These are phyloP conservation scores for Chiroxiphia lanceolata DNA, from an alignment of 2,797 vertebrate genomes.

Conservation along the genomic window DNA sequence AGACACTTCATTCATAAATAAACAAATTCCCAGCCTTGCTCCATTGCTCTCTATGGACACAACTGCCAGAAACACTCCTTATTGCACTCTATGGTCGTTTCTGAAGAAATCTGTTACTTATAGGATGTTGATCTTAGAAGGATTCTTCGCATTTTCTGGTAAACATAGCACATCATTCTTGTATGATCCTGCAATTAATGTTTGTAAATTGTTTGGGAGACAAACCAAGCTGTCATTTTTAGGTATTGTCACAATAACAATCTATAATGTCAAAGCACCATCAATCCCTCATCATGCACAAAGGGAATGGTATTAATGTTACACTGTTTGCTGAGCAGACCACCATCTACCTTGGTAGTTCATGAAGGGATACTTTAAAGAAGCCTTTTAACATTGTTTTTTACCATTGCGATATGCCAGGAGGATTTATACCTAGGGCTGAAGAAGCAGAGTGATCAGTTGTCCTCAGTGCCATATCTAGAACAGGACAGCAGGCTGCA, in stretches of 20 bases:
- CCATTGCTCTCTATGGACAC: conserved; percentile 23
- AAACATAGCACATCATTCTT: neutral
- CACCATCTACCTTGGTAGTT: neutral
- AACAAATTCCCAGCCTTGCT: conserved; percentile 14
- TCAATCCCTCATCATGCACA: neutral
- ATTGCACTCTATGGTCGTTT: neutral
- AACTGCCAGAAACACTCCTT: neutral
- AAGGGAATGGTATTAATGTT: neutral
- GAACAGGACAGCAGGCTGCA: neutral
- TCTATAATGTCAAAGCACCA: neutral
- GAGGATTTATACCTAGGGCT: conserved; percentile 20
- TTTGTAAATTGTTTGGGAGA: neutral
- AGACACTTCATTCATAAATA: conserved; percentile 22
- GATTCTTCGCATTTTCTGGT: conserved; percentile 31
- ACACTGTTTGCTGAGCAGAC: neutral
- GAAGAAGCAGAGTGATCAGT: neutral
- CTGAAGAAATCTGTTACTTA: conserved; percentile 25
- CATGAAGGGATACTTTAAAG: neutral
- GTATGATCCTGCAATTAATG: neutral
- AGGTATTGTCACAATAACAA: neutral
- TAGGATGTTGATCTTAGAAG: conserved; percentile 8
- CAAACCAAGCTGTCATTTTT: neutral
- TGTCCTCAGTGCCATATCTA: neutral
- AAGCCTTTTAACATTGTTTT: neutral
- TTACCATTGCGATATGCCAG: conserved; percentile 17